A percentile compares a stretch with the other conserved stretches of the same genome.
Conservation (phyloP, 2,888 invertebrate genomes). For the Chironomus tentans region DNA sequence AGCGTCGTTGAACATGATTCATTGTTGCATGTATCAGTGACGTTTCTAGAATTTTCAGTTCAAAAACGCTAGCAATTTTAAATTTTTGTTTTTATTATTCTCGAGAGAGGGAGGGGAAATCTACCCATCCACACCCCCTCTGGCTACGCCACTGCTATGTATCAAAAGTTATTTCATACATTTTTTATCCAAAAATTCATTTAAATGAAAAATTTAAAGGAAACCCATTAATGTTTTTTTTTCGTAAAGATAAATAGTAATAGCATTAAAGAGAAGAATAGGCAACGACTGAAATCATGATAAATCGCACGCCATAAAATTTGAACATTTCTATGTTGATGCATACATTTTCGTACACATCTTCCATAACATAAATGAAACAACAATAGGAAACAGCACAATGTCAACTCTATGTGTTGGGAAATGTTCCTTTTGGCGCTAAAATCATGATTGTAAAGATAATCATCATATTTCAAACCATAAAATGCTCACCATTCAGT, state of each 20-base stretch:
- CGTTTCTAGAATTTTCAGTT: too few species aligned
- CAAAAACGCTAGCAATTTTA: too few species aligned
- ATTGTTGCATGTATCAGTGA: too few species aligned
- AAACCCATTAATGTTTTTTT: neutral
- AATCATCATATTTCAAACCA: neutral
- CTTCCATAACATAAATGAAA: neutral
- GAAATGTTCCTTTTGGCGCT: too few species aligned
- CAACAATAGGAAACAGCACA: neutral
- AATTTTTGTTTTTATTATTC: too few species aligned
- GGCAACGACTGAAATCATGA: neutral
- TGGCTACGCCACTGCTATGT: too few species aligned
- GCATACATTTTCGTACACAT: neutral
- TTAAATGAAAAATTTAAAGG: neutral
- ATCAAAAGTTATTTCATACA: neutral
- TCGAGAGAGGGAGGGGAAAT: too few species aligned
- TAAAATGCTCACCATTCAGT: neutral
- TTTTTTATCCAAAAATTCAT: neutral
- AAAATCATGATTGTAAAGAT: neutral
- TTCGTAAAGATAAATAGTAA: neutral
- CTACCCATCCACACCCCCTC: too few species aligned
- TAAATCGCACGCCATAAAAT: neutral
- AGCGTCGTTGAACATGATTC: too few species aligned
- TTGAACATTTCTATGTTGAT: neutral
- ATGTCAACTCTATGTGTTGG: neutral
- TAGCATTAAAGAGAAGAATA: neutral